A percentile compares a stretch with the other conserved stretches of the same genome.
phyloP scores from a whole-genome alignment of 2,888 invertebrate genomes.

The Heteromyza rotundicornis region DNA sequence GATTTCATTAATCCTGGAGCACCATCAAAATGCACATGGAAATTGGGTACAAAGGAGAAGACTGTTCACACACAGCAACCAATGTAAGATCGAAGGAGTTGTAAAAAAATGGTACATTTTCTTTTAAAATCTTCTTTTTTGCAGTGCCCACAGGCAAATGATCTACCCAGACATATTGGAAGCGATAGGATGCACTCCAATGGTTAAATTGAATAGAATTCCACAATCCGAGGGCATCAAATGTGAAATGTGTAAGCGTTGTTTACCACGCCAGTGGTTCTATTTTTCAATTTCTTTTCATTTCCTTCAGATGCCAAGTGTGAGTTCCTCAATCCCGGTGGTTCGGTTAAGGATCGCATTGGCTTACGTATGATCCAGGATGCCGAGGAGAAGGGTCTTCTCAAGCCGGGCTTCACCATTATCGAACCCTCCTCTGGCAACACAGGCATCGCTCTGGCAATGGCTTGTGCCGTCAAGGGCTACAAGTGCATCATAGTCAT shows the following conservation, averaged over 20 bases:
- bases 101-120: no score
- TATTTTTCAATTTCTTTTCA: neutral
- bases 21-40: constrained; percentile 58
- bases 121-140: neutral
- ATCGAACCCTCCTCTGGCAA: constrained; percentile 94
- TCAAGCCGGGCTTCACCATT: constrained; percentile 90
- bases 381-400: constrained; percentile 83
- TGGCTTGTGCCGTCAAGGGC: constrained; percentile 86
- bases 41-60: constrained; percentile 48
- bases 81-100: constrained; percentile 40
- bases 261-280: no score
- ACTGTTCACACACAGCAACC: constrained; percentile 47
- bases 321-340: constrained; percentile 97
- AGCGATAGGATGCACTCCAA: constrained; percentile 83
- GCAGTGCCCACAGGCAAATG: constrained; percentile 46
- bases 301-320: constrained; percentile 98
- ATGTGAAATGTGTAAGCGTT: constrained; percentile 87
- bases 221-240: constrained; percentile 78
- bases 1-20: constrained; percentile 55
- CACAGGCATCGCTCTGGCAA: constrained; percentile 91
- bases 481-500: constrained; percentile 97
- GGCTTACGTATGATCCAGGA: constrained; percentile 93
- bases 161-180: constrained; percentile 71
- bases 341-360: constrained; percentile 95
- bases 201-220: constrained; percentile 80